Percentiles rank a stretch among this genome's conserved stretches.
Conservation (phyloP, 2,888 invertebrate genomes). For the Linyphia triangularis region DNA sequence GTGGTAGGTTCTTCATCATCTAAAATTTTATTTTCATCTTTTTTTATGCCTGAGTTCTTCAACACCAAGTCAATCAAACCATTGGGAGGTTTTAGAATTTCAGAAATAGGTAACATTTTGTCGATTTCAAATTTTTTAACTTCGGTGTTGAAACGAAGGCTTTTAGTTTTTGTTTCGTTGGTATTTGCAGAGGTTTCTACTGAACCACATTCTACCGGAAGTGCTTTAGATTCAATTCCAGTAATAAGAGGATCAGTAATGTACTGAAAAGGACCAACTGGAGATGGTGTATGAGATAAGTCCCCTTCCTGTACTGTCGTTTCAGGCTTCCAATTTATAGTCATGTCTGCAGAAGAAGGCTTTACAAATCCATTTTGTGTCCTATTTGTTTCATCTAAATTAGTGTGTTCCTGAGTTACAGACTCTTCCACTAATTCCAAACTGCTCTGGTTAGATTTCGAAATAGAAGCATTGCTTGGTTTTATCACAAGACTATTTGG, state of each 20-base stretch:
- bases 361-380: background rate
- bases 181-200: background rate
- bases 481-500: background rate
- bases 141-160: slow-evolving; percentile 55
- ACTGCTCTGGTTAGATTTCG: slow-evolving; percentile 13
- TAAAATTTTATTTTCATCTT: background rate
- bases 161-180: slow-evolving; percentile 41
- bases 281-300: slow-evolving; percentile 62
- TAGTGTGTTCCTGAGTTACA: background rate
- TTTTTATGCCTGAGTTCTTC: slow-evolving; percentile 13
- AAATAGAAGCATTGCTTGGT: background rate
- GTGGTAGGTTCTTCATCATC: background rate
- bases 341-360: background rate
- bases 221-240: slow-evolving; percentile 9
- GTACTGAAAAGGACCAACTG: slow-evolving; percentile 60
- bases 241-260: slow-evolving; percentile 68
- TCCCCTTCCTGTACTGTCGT: slow-evolving; percentile 52
- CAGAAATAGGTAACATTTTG: background rate
- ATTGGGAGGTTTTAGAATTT: slow-evolving; percentile 14
- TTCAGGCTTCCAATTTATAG: background rate
- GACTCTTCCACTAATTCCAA: background rate
- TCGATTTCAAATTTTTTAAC: slow-evolving; percentile 29
- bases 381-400: background rate
- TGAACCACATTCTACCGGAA: background rate
- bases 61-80: slow-evolving; percentile 40